Evolutionary conservation across 2,113 vertebrate genomes (phyloP).

Genomic region (Hippotragus niger): DNA sequence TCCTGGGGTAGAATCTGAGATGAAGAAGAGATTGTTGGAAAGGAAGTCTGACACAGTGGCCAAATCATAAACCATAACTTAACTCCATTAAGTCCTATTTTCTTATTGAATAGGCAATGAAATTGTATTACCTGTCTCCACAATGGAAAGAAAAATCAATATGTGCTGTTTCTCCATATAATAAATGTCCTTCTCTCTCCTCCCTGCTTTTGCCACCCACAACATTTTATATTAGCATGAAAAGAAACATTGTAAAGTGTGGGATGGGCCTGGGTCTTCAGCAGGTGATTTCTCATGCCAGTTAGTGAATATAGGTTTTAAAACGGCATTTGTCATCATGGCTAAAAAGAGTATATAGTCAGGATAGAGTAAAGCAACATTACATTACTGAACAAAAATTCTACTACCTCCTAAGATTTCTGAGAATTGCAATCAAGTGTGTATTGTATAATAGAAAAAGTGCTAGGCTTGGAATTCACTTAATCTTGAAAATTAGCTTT

Average conservation of each 20-base stretch:
- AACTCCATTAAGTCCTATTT: constrained; percentile 54
- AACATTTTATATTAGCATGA: constrained; percentile 66
- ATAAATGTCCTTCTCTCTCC: constrained; percentile 58
- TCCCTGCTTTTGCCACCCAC: constrained; percentile 42
- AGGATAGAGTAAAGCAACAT: background rate
- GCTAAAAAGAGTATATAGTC: background rate
- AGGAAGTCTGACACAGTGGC: constrained; percentile 26
- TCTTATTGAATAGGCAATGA: constrained; percentile 62
- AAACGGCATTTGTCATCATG: background rate
- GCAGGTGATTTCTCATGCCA: constrained; percentile 30
- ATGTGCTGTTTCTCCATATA: constrained; percentile 61
- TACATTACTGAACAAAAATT: constrained; percentile 7
- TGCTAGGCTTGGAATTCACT: background rate
- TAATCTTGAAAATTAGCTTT: background rate
- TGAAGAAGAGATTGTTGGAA: constrained; percentile 49
- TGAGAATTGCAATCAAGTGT: background rate
- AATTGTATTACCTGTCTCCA: constrained; percentile 71
- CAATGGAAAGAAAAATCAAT: constrained; percentile 74
- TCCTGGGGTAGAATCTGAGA: constrained; percentile 10
- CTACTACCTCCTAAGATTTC: background rate
- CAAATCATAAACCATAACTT: constrained; percentile 48
- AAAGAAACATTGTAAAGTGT: constrained; percentile 61
- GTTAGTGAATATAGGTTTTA: background rate
- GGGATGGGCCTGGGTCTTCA: background rate
- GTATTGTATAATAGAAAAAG: background rate